Evolutionary conservation across 2,113 vertebrate genomes (phyloP).

Genomic region (Neopipo cinnamomea): DNA sequence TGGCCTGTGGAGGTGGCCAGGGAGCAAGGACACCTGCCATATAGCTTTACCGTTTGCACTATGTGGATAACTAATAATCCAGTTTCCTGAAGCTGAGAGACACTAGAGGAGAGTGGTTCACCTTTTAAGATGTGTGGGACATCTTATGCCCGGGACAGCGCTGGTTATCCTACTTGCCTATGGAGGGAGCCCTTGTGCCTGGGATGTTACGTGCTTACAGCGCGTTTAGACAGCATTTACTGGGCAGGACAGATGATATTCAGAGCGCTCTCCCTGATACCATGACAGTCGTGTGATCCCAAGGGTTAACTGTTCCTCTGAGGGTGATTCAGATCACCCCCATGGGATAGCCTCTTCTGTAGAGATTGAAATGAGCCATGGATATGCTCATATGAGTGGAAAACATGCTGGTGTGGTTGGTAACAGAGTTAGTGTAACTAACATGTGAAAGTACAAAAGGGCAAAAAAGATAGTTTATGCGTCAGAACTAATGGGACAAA

Average conservation of each 20-base stretch:
- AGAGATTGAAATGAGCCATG: not conserved
- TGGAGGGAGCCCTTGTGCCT: not conserved
- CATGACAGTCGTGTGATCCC: not conserved
- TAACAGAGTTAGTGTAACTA: not conserved
- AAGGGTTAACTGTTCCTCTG: not conserved
- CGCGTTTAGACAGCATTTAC: not conserved
- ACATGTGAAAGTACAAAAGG: not conserved
- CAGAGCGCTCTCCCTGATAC: not conserved
- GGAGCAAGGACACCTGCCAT: not conserved
- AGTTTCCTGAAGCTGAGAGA: not conserved
- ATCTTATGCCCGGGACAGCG: accelerated
- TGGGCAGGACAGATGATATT: not conserved
- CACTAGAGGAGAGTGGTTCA: not conserved
- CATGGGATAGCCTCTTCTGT: not conserved
- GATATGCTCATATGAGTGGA: not conserved
- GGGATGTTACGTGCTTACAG: not conserved
- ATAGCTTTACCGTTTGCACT: not conserved
- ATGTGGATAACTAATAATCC: not conserved
- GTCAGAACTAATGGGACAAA: not conserved
- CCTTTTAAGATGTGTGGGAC: not conserved
- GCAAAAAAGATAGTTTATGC: not conserved
- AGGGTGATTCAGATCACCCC: not conserved
- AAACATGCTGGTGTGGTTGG: not conserved
- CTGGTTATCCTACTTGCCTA: not conserved
- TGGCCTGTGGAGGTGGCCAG: not conserved